Conservation (phyloP, 2,888 invertebrate genomes). For the Calliopum simillimum region DNA sequence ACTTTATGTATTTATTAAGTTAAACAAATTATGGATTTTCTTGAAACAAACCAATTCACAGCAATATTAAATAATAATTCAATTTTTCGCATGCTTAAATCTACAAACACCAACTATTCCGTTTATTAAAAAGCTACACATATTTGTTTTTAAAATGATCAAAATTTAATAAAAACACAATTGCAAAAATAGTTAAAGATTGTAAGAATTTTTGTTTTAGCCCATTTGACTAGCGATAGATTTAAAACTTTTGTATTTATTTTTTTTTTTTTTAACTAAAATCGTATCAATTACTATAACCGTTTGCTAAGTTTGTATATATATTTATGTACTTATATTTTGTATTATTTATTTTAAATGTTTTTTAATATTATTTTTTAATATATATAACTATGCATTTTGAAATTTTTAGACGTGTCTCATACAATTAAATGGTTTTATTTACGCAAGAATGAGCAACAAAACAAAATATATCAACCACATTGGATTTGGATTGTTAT, state of each 20-base stretch:
- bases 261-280: not conserved
- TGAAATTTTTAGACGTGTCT: not conserved
- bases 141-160: not conserved
- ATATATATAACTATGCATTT: not conserved
- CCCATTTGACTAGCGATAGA: not conserved
- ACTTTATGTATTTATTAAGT: no score
- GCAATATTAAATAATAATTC: no score
- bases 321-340: not conserved
- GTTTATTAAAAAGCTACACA: not conserved
- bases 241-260: not conserved
- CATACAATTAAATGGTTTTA: slow-evolving; percentile 12
- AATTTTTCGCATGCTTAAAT: slow-evolving; percentile 3
- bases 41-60: no score
- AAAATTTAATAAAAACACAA: not conserved
- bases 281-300: not conserved
- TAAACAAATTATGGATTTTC: no score
- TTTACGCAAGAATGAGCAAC: slow-evolving; percentile 36
- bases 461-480: slow-evolving; percentile 30
- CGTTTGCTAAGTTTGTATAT: not conserved
- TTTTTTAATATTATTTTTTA: not conserved
- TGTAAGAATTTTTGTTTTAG: not conserved
- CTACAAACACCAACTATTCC: slow-evolving; percentile 19
- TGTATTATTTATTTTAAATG: not conserved
- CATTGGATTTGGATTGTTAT: slow-evolving; percentile 67
- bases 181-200: slow-evolving; percentile 1